Evolutionary conservation across 2,113 vertebrate genomes (phyloP).

Genomic region (Myotis brandtii): DNA sequence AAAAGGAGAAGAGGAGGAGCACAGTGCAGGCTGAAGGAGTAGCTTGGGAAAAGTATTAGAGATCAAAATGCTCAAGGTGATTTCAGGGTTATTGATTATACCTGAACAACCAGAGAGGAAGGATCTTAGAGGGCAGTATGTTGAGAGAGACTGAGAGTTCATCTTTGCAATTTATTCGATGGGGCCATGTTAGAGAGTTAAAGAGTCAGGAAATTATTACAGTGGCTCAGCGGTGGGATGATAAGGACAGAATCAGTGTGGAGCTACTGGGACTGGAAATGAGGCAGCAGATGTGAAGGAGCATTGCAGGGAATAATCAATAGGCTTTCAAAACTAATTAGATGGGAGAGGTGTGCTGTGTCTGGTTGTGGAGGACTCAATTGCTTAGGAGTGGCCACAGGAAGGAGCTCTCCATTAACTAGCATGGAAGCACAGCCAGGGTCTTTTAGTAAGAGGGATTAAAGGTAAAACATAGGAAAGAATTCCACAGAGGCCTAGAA

Average conservation of each 20-base stretch:
- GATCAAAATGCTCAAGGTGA: neutral
- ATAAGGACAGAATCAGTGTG: neutral
- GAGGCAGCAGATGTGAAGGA: conserved; percentile 32
- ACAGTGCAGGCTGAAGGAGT: neutral
- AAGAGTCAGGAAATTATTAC: conserved; percentile 26
- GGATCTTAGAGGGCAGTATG: neutral
- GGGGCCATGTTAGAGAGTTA: neutral
- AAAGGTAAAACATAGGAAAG: neutral
- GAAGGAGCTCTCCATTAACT: conserved; percentile 15
- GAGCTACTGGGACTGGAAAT: conserved; percentile 20
- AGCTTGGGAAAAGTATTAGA: neutral
- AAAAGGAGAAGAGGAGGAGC: neutral
- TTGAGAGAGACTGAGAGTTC: neutral
- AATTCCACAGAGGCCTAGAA: neutral
- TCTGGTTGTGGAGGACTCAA: neutral
- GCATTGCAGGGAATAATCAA: conserved; percentile 34
- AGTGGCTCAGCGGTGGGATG: neutral
- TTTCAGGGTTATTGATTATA: neutral
- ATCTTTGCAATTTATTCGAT: conserved; percentile 24
- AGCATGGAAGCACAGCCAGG: neutral
- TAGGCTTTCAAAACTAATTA: conserved; percentile 58
- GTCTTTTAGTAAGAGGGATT: neutral
- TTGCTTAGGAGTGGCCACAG: conserved; percentile 19
- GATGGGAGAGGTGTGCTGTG: neutral
- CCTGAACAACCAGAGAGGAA: neutral